A percentile compares a stretch with the other conserved stretches of the same genome.
These are phyloP conservation scores for Lasius fuliginosus DNA, from an alignment of 2,888 invertebrate genomes.

Conservation along the genomic window DNA sequence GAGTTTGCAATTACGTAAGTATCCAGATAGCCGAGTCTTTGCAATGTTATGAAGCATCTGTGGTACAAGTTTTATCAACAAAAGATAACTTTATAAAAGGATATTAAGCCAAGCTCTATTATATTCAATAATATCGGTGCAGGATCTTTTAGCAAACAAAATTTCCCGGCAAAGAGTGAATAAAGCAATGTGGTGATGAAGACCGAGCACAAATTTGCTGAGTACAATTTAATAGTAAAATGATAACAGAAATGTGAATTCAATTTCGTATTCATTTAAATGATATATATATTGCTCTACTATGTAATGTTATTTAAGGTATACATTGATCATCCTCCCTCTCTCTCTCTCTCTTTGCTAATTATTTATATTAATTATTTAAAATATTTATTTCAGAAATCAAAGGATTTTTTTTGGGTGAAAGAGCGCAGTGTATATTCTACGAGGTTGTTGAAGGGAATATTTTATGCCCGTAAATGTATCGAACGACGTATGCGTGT, in stretches of 20 bases:
- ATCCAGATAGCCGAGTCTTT: background rate
- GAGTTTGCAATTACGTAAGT: background rate
- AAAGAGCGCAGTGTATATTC: background rate
- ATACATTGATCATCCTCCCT: background rate
- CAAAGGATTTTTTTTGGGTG: background rate
- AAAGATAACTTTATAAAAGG: background rate
- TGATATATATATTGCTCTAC: background rate
- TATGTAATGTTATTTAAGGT: too few species aligned
- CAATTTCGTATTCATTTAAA: background rate
- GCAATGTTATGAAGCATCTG: too few species aligned
- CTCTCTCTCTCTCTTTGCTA: too few species aligned
- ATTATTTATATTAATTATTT: background rate
- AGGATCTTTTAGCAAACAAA: background rate
- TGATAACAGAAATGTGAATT: background rate
- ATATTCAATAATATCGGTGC: background rate
- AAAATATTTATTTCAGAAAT: background rate
- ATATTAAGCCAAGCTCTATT: background rate
- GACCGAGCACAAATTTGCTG: background rate
- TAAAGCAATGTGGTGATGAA: background rate
- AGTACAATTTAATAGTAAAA: background rate
- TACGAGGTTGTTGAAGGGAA: background rate
- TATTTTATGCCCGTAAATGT: background rate
- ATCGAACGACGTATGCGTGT: background rate
- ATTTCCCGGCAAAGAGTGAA: background rate
- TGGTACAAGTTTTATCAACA: background rate